Evolutionary conservation across 92 coral and sea anemone genomes (phyloP).

Genomic region (Epizoanthus illoricatus): DNA sequence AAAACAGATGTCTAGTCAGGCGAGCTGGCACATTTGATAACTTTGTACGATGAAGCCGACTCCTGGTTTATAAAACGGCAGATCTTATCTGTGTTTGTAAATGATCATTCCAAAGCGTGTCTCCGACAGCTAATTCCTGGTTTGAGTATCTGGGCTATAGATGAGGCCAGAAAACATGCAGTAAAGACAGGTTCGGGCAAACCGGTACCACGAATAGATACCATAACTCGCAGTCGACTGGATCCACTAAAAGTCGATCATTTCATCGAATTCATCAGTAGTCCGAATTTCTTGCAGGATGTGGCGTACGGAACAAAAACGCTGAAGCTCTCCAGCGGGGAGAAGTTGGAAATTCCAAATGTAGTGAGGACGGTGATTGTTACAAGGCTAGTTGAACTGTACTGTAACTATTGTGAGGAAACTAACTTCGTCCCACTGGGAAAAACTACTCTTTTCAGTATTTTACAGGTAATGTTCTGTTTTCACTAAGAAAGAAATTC

Average conservation of each 20-base stretch:
- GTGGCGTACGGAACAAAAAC: constrained; percentile 59
- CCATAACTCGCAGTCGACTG: neutral
- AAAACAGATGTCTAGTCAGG: neutral
- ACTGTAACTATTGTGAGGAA: constrained; percentile 42
- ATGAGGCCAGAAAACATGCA: constrained; percentile 50
- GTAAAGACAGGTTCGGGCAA: constrained; percentile 23
- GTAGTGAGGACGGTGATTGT: constrained; percentile 60
- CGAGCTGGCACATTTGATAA: constrained; percentile 19
- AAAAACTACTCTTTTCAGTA: constrained; percentile 51
- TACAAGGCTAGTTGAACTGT: constrained; percentile 55
- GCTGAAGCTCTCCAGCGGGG: constrained; percentile 52
- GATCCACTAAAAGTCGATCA: neutral
- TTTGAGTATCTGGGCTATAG: constrained; percentile 52
- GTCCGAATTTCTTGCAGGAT: constrained; percentile 55
- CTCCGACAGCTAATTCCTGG: constrained; percentile 46
- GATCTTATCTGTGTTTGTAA: constrained; percentile 40
- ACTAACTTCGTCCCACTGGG: constrained; percentile 49
- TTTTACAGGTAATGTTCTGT: constrained; percentile 39
- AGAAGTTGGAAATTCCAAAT: constrained; percentile 54
- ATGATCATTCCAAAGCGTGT: constrained; percentile 36
- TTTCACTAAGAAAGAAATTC: too few relatives aligned
- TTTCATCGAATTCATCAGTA: neutral
- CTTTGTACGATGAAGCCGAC: constrained; percentile 40
- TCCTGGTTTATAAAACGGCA: constrained; percentile 36
- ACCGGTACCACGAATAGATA: constrained; percentile 10